Base-by-base conservation (phyloP, 2,888 invertebrate genomes). In the Eremobia ochroleuca region DNA sequence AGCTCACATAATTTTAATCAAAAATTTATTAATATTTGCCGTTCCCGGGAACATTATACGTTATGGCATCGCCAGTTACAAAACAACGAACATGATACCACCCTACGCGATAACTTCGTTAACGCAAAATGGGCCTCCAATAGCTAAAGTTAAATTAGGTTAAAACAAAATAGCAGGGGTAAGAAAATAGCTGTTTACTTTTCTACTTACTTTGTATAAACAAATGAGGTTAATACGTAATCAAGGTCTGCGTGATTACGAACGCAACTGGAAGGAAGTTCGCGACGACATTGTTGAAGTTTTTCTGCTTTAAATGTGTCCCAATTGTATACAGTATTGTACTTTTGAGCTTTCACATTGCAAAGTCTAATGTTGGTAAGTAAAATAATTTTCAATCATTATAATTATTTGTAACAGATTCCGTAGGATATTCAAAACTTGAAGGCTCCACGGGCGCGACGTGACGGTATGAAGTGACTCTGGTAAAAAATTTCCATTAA, bases 121-220 rank as follows among this genome's bases (percentile, higher is more conserved):
- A 95, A 94, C 92, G 91, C 92, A 90, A 92, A 95, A 95, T 93
- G 94, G 92, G 92, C 93, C 93, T 94, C 91, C 94, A 94, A 95
- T 95, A 93, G 95, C 93, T 91, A 93, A 96, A 96, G 95, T 95
- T 95, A 94, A 95, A 95, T 95, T 94, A 94, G 94, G 94, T 93
- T 94, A 93, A 94, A 94, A 94, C 93, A 92, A 94, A 95, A 94
- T 93, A 90, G 92, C 89, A 75, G 88, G 90, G 89, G 89, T 88
- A 90, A 92, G 91, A 91, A 92, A 92, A 92, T 92, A 90, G 90
- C 91, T 92, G 88, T 92, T 92, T 91, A 90, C 90, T 87, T 90
- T 89, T 85, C 76, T 83, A 83, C 83, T 86, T 88, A 86, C 84
- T 90, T 89, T 87, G 81, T 81, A 81, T 87, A 87, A 89, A 87